Evolutionary conservation across 2,888 invertebrate genomes (phyloP), one percentile per base, ranked within the genome.

Genomic region (Artemia sinica): DNA sequence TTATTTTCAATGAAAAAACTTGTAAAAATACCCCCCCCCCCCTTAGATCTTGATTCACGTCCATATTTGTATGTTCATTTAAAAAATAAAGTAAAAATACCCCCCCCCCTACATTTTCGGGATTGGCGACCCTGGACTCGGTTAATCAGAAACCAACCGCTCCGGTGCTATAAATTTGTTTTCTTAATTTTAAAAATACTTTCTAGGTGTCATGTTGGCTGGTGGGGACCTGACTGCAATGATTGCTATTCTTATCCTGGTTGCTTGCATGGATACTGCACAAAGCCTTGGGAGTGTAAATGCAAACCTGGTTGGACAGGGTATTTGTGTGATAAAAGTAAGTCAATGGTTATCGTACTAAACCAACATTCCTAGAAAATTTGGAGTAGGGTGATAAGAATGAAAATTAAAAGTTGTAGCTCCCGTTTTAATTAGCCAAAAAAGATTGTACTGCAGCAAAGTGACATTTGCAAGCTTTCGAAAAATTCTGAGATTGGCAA

Each of bases 241-340:
- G 74, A 79, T 71, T 82, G 82, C 74, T 88, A 87, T 75, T 84
- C 87, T 0, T 93, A 93, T 80, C 93, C 93, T 0, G 91, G 91
- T 72, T 94, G 93, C 76, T 84, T 84, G 69, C 85, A 92, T 76
- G 94, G 94, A 28, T 82, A 84, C 69, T 94, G 94, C 77, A 82
- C 82, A 70, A 81, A 86, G 68, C 91, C 93, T 2, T 93, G 91
- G 91, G 89, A 93, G 77, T 94, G 94, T 78, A 84, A 85, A 75
- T 94, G 94, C 77, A 82, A 86, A 73, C 82, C 85, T 1, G 92
- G 92, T 68, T 91, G 89, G 89, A 89, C 91, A 67, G 93, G 93
- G 73, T 87, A 91, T 82, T 84, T 91, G 18, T 94, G 94, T 77
- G 88, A 92, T 77, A 88, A 91, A 84, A 86, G 91, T 90, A 77